Percentiles rank a stretch among this genome's conserved stretches.
Conservation (phyloP, 2,113 vertebrate genomes). For the Hylia prasina region DNA sequence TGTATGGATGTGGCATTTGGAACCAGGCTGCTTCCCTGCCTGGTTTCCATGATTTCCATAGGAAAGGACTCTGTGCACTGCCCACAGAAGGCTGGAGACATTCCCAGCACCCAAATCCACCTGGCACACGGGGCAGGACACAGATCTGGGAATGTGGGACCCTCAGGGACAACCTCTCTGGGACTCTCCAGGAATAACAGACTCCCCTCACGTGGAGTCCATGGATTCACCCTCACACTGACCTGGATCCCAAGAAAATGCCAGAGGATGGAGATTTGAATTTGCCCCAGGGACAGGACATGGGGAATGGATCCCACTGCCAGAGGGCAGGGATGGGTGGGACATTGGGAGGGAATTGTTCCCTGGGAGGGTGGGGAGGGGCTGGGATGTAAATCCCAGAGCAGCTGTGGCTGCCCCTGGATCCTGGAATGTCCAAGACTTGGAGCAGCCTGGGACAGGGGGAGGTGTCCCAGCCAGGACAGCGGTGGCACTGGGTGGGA, state of each 20-base stretch:
- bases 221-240: neutral
- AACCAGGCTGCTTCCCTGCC: neutral
- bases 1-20: neutral
- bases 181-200: neutral
- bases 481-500: fast-evolving
- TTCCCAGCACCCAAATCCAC: neutral
- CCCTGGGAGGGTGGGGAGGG: neutral
- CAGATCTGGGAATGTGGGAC: neutral
- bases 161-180: neutral
- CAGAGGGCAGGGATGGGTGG: neutral
- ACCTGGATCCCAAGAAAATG: neutral
- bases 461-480: neutral
- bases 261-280: fast-evolving
- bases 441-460: neutral
- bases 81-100: neutral
- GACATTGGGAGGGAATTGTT: neutral
- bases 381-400: neutral
- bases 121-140: too few species aligned
- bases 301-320: neutral
- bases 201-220: neutral
- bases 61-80: fast-evolving
- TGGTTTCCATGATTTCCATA: neutral
- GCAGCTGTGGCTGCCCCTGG: neutral
- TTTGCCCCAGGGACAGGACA: neutral
- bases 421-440: neutral